Conservation (phyloP, 2,888 invertebrate species). For the Steinernema scapterisci region DNA sequence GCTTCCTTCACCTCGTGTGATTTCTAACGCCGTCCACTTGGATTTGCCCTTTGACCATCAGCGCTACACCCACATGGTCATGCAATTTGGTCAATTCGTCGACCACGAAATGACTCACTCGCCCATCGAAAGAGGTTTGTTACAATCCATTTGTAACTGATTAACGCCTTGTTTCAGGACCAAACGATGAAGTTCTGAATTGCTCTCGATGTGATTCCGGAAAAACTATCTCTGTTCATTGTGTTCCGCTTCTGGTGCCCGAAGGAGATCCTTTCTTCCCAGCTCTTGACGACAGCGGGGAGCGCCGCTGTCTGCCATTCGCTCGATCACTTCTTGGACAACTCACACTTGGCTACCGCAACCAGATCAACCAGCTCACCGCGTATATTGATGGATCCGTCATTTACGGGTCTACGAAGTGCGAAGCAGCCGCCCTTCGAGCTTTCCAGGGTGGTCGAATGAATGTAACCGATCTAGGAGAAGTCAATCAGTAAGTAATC, state of each 20-base stretch:
- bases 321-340: conserved; percentile 92
- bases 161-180: conserved; percentile 44
- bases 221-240: conserved; percentile 88
- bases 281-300: conserved; percentile 81
- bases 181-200: conserved; percentile 65
- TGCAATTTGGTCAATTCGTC: conserved; percentile 89
- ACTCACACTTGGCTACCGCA: conserved; percentile 77
- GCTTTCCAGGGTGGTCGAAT: conserved; percentile 58
- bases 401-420: conserved; percentile 65
- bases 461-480: conserved; percentile 48
- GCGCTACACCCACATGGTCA: conserved; percentile 72
- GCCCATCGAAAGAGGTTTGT: conserved; percentile 48
- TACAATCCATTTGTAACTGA: background rate
- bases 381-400: conserved; percentile 72
- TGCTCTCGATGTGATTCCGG: conserved; percentile 80
- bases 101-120: conserved; percentile 64
- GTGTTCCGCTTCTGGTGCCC: conserved; percentile 89
- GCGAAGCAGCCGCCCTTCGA: conserved; percentile 58
- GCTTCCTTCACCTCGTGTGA: conserved; percentile 62
- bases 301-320: conserved; percentile 76
- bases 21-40: conserved; percentile 65
- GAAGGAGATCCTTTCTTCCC: conserved; percentile 84
- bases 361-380: conserved; percentile 75
- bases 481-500: conserved; percentile 35
- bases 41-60: conserved; percentile 59